A percentile compares a stretch with the other conserved stretches of the same genome.
These are phyloP conservation scores for Adelges cooleyi DNA, from an alignment of 1,140 invertebrate genomes.

Conservation along the genomic window DNA sequence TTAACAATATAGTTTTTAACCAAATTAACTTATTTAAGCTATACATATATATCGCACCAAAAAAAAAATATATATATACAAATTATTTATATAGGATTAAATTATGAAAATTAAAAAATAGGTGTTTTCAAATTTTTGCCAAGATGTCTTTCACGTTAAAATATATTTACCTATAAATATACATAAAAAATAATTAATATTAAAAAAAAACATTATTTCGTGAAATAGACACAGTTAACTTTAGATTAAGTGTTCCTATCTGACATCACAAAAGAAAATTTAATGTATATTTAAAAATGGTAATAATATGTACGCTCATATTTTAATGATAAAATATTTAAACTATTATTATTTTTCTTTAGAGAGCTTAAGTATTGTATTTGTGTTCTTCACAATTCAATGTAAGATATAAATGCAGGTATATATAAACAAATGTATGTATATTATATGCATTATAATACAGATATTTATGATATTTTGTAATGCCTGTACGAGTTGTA, in stretches of 20 bases:
- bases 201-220: too few relatives aligned
- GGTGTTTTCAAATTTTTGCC: constrained; percentile 8
- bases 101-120: background rate
- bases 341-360: background rate
- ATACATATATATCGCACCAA: constrained; percentile 9
- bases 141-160: constrained; percentile 20
- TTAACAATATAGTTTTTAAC: constrained; percentile 12
- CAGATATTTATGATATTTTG: background rate
- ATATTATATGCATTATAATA: background rate
- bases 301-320: background rate
- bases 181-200: background rate
- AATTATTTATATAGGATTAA: background rate
- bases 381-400: too few relatives aligned
- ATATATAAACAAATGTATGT: background rate
- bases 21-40: constrained; percentile 18
- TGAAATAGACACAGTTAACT: constrained; percentile 1
- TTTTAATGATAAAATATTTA: background rate
- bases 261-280: constrained; percentile 13
- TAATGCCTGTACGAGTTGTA: too few relatives aligned
- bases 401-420: too few relatives aligned
- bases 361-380: too few relatives aligned
- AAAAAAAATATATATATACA: background rate
- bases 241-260: constrained; percentile 10
- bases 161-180: background rate
- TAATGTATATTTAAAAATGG: background rate